A percentile compares a stretch with the other conserved stretches of the same genome.
Evolutionary conservation across 1,140 invertebrate species (phyloP).

Genomic region (Saxidomus purpurata): DNA sequence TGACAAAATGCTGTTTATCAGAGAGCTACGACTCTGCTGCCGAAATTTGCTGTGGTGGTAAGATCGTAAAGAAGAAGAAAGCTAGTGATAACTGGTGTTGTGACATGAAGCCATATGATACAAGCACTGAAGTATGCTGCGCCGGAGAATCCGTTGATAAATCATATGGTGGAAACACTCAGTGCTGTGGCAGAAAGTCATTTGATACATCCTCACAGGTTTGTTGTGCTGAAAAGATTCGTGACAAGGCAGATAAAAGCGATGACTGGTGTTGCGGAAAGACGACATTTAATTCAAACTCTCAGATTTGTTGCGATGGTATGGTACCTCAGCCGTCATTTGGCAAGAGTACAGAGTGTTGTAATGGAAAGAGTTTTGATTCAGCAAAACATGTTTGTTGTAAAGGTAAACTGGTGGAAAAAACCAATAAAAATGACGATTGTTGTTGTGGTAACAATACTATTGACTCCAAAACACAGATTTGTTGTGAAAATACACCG

Average conservation of each 20-base stretch:
- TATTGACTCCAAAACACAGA: slow-evolving; percentile 36
- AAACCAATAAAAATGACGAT: slow-evolving; percentile 55
- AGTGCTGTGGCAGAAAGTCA: slow-evolving; percentile 52
- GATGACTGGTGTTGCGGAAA: slow-evolving; percentile 59
- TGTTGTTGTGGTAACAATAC: slow-evolving; percentile 61
- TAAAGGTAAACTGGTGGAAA: slow-evolving; percentile 25
- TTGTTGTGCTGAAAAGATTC: slow-evolving; percentile 47
- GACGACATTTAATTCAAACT: slow-evolving; percentile 31
- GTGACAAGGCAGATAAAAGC: slow-evolving; percentile 40
- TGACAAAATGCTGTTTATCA: slow-evolving; percentile 36
- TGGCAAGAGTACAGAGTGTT: slow-evolving; percentile 48
- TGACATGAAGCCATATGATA: slow-evolving; percentile 32
- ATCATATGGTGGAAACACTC: slow-evolving; percentile 35
- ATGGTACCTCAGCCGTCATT: slow-evolving; percentile 48
- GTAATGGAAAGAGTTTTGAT: slow-evolving; percentile 60
- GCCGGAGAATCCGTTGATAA: slow-evolving; percentile 42
- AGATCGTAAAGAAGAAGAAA: slow-evolving; percentile 43
- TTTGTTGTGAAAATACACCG: slow-evolving; percentile 55
- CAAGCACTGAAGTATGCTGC: slow-evolving; percentile 51
- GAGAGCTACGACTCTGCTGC: slow-evolving; percentile 49
- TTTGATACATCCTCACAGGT: slow-evolving; percentile 41
- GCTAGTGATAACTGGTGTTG: slow-evolving; percentile 61
- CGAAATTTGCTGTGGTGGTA: slow-evolving; percentile 59
- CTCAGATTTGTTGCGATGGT: slow-evolving; percentile 57
- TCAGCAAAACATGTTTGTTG: slow-evolving; percentile 52